phyloP scores from a whole-genome alignment of 2,797 vertebrate genomes.

The Pipistrellus kuhlii region DNA sequence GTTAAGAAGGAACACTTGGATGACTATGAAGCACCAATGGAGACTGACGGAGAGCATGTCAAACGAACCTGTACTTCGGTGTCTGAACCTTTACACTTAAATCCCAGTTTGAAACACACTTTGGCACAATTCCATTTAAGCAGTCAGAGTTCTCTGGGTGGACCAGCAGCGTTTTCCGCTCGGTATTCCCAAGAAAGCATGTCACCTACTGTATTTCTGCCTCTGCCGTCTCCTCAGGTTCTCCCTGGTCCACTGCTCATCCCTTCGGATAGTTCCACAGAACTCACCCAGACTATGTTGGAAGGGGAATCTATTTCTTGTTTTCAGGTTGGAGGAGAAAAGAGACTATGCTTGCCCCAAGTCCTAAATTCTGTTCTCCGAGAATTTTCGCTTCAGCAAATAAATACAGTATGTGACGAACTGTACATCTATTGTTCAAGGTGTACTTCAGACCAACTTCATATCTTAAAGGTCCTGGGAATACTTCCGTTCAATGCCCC shows the following conservation, averaged over 20 bases:
- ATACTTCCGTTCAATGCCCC: constrained; percentile 98
- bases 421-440: constrained; percentile 98
- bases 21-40: constrained; percentile 87
- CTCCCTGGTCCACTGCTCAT: constrained; percentile 96
- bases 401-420: constrained; percentile 98
- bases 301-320: constrained; percentile 99
- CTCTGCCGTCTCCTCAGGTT: constrained; percentile 94
- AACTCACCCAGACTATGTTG: constrained; percentile 95
- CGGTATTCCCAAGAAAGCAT: constrained; percentile 93
- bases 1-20: constrained; percentile 95
- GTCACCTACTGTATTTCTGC: constrained; percentile 91
- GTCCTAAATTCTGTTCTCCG: constrained; percentile 98
- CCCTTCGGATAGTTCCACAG: constrained; percentile 97
- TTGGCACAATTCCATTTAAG: constrained; percentile 98
- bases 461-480: constrained; percentile 98
- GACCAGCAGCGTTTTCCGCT: constrained; percentile 97
- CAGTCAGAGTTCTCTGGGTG: constrained; percentile 98
- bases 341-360: constrained; percentile 97
- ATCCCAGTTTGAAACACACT: constrained; percentile 97
- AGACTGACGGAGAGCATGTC: constrained; percentile 83
- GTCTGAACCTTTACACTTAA: constrained; percentile 94
- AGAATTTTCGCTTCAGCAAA: constrained; percentile 98
- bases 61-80: constrained; percentile 88
- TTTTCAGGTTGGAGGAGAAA: constrained; percentile 98
- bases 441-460: constrained; percentile 97